Evolutionary conservation across 2,797 vertebrate species (phyloP).

Genomic region (Valencia hispanica): DNA sequence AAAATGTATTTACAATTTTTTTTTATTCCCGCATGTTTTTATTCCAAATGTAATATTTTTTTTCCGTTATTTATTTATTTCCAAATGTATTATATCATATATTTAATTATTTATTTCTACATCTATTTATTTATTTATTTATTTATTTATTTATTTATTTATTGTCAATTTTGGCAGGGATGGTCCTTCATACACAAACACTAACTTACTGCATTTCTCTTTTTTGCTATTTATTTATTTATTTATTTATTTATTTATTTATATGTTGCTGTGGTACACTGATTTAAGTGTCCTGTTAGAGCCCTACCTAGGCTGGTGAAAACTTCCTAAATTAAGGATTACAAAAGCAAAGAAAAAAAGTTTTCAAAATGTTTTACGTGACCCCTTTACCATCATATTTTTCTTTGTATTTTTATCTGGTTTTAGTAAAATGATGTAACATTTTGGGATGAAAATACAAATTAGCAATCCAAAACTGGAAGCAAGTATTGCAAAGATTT

Average conservation of each 20-base stretch:
- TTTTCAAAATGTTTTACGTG: conserved; percentile 15
- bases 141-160: too few relatives aligned
- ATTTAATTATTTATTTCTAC: too few relatives aligned
- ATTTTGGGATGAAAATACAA: conserved; percentile 80
- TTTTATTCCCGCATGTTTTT: too few relatives aligned
- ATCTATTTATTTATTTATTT: too few relatives aligned
- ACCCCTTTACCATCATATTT: conserved; percentile 50
- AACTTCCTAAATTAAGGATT: background rate
- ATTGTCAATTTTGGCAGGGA: too few relatives aligned
- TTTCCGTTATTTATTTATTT: too few relatives aligned
- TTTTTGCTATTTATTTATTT: background rate
- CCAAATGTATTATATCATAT: too few relatives aligned
- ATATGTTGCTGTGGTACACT: background rate
- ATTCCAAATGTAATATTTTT: too few relatives aligned
- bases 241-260: background rate
- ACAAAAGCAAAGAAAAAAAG: background rate
- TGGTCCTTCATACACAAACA: background rate
- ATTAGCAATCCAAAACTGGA: conserved; percentile 76
- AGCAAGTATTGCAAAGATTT: conserved; percentile 79
- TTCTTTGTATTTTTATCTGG: conserved; percentile 67
- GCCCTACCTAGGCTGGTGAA: background rate
- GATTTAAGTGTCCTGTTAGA: background rate
- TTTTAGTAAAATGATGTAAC: conserved; percentile 76
- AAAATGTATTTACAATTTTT: too few relatives aligned
- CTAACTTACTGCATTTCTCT: background rate